phyloP scores from a whole-genome alignment of 1,140 invertebrate genomes.

The Periplaneta americana region DNA sequence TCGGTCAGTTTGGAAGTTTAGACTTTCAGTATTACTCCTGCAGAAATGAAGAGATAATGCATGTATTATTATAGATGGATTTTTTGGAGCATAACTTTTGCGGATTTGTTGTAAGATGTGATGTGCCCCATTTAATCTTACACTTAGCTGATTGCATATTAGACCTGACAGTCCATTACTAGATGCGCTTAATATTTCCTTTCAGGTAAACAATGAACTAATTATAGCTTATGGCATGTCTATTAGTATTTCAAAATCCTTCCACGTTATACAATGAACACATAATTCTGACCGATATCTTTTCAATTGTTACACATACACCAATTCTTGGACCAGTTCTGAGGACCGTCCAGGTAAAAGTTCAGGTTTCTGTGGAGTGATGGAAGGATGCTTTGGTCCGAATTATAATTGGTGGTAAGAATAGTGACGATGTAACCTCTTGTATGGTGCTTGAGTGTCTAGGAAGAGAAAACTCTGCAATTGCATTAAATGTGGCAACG shows the following conservation, averaged over 20 bases:
- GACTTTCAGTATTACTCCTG: neutral
- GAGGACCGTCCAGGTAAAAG: neutral
- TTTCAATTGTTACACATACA: neutral
- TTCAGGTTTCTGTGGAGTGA: neutral
- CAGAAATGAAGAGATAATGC: neutral
- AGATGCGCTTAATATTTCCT: neutral
- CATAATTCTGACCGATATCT: too few species aligned
- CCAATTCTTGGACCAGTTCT: neutral
- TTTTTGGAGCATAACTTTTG: neutral
- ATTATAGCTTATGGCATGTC: neutral
- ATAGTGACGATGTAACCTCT: neutral
- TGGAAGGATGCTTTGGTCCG: neutral
- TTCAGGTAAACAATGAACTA: neutral
- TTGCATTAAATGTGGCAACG: neutral
- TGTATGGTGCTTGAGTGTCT: neutral
- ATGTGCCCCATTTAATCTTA: neutral
- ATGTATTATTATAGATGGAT: neutral
- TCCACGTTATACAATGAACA: neutral
- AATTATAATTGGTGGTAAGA: neutral
- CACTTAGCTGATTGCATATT: neutral
- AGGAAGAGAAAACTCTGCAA: neutral
- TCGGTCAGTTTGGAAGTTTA: neutral
- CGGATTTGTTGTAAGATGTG: neutral
- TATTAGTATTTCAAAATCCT: neutral
- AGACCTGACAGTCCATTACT: neutral